Evolutionary conservation across 2,113 vertebrate genomes (phyloP).

Genomic region (Ciconia boyciana): DNA sequence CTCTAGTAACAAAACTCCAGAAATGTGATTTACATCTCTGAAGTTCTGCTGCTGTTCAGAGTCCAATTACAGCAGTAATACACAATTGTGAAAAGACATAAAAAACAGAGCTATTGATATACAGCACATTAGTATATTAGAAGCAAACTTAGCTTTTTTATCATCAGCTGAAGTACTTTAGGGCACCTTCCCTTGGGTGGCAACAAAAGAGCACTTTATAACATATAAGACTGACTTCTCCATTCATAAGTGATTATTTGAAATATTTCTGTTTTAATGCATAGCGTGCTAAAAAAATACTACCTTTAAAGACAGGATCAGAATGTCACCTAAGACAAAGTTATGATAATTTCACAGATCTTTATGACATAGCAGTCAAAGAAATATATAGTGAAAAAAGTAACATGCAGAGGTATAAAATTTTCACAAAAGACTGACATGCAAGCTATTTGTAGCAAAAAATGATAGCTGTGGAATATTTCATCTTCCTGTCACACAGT

Average conservation of each 20-base stretch:
- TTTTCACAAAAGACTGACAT: background rate
- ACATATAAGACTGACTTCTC: background rate
- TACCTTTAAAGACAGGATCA: background rate
- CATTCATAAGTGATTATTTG: background rate
- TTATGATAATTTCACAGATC: background rate
- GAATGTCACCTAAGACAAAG: background rate
- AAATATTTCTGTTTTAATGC: background rate
- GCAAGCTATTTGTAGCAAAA: background rate
- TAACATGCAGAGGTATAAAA: background rate
- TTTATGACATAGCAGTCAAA: background rate
- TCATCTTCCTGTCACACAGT: background rate
- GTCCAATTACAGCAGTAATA: background rate
- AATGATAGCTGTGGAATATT: background rate
- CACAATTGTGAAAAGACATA: background rate
- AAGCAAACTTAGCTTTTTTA: background rate
- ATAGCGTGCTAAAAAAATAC: background rate
- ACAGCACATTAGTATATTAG: background rate
- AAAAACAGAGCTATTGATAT: background rate
- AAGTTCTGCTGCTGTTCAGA: background rate
- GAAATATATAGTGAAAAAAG: background rate
- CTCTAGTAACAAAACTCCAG: background rate
- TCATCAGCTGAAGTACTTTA: background rate
- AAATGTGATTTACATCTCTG: background rate
- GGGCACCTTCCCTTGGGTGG: background rate
- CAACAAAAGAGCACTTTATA: background rate